Conservation (phyloP, 2,113 vertebrate genomes). For the Eulacestoma nigropectus region DNA sequence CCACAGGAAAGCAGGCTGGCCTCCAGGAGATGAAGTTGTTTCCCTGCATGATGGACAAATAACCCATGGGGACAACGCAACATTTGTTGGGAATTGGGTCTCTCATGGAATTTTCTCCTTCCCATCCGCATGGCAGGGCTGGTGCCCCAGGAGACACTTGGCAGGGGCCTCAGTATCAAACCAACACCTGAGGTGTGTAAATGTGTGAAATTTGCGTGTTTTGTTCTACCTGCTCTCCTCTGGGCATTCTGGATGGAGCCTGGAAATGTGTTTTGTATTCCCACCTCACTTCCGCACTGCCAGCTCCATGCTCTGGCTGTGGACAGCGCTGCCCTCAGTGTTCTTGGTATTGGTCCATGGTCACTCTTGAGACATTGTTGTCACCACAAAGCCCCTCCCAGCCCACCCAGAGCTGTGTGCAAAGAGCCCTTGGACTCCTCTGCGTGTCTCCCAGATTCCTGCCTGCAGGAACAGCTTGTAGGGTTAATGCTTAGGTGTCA, state of each 20-base stretch:
- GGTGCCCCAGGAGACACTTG: background rate
- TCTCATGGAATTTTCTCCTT: background rate
- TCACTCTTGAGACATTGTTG: accelerated
- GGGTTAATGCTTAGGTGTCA: background rate
- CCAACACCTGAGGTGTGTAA: background rate
- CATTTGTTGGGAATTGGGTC: background rate
- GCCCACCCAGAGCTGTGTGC: background rate
- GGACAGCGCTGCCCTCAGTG: background rate
- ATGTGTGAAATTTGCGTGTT: background rate
- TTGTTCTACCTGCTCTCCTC: background rate
- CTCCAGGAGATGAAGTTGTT: background rate
- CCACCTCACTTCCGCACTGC: background rate
- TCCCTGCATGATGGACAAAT: background rate
- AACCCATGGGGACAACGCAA: background rate
- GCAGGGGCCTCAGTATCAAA: background rate
- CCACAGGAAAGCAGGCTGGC: background rate
- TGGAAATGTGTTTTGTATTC: background rate
- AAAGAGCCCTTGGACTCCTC: background rate
- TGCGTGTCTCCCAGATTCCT: background rate
- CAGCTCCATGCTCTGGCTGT: background rate
- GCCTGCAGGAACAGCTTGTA: background rate
- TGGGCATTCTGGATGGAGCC: background rate
- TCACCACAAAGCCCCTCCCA: background rate
- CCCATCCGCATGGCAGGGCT: background rate
- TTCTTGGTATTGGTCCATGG: background rate